These are phyloP conservation scores for Petrocephalus zakoni DNA, from an alignment of 2,113 vertebrate species.

Conservation along the genomic window DNA sequence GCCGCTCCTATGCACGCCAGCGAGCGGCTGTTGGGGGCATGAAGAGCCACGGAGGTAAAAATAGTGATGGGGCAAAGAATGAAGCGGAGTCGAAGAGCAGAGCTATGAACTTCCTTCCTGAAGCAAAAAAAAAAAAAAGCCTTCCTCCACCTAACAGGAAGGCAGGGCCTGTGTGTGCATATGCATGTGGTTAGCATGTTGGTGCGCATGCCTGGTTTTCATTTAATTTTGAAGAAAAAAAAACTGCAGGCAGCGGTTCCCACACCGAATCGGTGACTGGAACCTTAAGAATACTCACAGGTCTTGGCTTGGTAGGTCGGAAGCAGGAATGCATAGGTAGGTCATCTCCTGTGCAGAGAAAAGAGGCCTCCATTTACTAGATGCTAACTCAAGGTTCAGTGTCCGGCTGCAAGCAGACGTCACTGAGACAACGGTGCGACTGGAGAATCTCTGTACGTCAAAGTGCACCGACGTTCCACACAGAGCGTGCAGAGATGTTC, in stretches of 20 bases:
- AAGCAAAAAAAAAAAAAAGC: background rate
- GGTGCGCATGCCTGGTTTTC: background rate
- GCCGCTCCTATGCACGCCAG: slow-evolving; percentile 28
- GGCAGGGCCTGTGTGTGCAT: background rate
- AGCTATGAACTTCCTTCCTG: slow-evolving; percentile 53
- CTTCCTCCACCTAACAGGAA: background rate
- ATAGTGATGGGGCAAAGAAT: slow-evolving; percentile 38
- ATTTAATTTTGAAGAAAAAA: background rate
- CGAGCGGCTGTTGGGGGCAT: background rate
- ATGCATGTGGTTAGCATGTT: background rate
- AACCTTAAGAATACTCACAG: slow-evolving; percentile 72
- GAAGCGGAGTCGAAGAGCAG: slow-evolving; percentile 26
- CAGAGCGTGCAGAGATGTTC: background rate
- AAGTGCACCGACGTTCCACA: background rate
- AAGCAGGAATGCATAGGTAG: slow-evolving; percentile 89
- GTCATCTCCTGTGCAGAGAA: slow-evolving; percentile 78
- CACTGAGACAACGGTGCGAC: background rate
- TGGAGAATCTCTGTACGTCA: background rate
- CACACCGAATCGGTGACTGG: background rate
- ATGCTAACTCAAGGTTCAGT: background rate
- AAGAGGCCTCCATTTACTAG: background rate
- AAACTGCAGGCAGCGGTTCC: background rate
- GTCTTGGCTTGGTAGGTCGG: slow-evolving; percentile 87
- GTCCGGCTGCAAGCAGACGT: background rate
- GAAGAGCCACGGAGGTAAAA: slow-evolving; percentile 36